Conservation (phyloP, 2,888 invertebrate genomes). For the Leptopilina syphax region DNA sequence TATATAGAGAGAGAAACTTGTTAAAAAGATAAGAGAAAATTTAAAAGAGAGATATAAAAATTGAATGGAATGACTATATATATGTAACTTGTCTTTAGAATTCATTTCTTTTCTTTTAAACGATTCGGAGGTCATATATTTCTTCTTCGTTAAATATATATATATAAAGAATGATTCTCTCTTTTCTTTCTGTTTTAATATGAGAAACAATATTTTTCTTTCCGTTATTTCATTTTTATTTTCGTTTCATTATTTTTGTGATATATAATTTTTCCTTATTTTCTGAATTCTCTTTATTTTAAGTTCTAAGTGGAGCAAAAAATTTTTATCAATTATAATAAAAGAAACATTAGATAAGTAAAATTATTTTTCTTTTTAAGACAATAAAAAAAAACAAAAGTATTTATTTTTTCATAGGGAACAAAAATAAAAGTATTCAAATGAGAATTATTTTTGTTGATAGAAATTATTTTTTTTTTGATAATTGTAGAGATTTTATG, state of each 20-base stretch:
- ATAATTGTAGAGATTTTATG: too few species aligned
- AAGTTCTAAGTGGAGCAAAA: not conserved
- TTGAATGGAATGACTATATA: slow-evolving; percentile 1
- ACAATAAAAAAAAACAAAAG: too few species aligned
- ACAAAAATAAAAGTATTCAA: too few species aligned
- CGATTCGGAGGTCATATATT: slow-evolving; percentile 12
- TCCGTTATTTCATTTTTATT: slow-evolving; percentile 7
- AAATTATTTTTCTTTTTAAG: too few species aligned
- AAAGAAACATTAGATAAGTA: too few species aligned
- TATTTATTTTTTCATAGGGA: too few species aligned
- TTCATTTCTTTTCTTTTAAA: slow-evolving; percentile 28
- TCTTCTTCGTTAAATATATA: slow-evolving; percentile 11
- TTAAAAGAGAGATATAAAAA: not conserved
- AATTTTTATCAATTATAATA: not conserved
- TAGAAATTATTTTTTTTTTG: too few species aligned
- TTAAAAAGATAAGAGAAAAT: slow-evolving; percentile 15
- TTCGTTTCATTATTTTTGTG: not conserved
- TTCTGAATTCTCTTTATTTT: not conserved
- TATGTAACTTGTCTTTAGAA: slow-evolving; percentile 11
- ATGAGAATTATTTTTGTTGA: too few species aligned
- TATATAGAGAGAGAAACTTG: slow-evolving; percentile 6
- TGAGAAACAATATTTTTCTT: slow-evolving; percentile 1
- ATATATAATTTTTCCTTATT: not conserved
- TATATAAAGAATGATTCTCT: not conserved
- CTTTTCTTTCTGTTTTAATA: slow-evolving; percentile 4